Conservation (phyloP, 1,140 invertebrate genomes). For the Goniozus legneri region DNA sequence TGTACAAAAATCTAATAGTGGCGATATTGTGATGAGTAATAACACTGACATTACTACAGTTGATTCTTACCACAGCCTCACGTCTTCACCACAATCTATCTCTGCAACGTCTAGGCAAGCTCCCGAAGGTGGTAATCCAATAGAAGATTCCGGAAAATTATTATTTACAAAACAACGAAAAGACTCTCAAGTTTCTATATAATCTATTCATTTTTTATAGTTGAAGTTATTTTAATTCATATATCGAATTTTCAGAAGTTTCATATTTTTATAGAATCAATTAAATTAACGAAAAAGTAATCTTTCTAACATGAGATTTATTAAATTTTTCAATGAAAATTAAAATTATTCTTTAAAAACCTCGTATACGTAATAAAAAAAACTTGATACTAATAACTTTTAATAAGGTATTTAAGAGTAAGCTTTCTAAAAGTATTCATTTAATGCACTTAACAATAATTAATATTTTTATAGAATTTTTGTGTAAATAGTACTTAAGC, state of each 20-base stretch:
- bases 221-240: conserved; percentile 3
- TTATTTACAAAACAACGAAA: conserved; percentile 7
- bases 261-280: conserved; percentile 2
- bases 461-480: conserved; percentile 40
- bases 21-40: conserved; percentile 28
- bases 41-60: conserved; percentile 31
- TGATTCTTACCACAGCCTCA: conserved; percentile 26
- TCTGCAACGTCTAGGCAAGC: conserved; percentile 43
- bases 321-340: conserved; percentile 1
- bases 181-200: conserved; percentile 13
- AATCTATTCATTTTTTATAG: conserved; percentile 12
- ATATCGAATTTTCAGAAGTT: neutral
- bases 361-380: conserved; percentile 22
- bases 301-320: conserved; percentile 1
- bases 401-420: conserved; percentile 10
- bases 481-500: conserved; percentile 29
- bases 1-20: conserved; percentile 28
- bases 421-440: conserved; percentile 19
- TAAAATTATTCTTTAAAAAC: conserved; percentile 22
- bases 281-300: conserved; percentile 3
- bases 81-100: conserved; percentile 32
- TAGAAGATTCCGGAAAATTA: conserved; percentile 33
- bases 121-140: conserved; percentile 47
- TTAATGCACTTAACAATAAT: conserved; percentile 15
- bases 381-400: conserved; percentile 9